Base-by-base conservation (phyloP, 2,888 invertebrate species). In the Perithous albicinctus region DNA sequence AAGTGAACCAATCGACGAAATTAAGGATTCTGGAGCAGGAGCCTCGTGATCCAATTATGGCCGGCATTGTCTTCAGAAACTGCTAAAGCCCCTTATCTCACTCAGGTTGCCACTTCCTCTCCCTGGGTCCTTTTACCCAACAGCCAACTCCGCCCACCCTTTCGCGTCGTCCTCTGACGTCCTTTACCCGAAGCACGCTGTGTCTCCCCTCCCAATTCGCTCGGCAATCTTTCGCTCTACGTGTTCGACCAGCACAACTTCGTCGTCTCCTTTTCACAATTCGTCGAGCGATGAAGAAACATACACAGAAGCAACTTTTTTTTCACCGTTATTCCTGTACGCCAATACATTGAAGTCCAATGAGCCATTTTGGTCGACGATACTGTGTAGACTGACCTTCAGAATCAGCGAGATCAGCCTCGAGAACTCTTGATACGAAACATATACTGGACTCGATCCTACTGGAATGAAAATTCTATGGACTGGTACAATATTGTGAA, bases 31-130 rank as follows among this genome's bases (percentile, higher is more conserved):
- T 85, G 85, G 84, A 88, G 87, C 87, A 85, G 85, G 85, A 86
- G 85, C 84, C 88, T 89, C 88, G 86, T 88, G 88, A 90, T 89
- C 89, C 89, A 89, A 90, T 90, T 90, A 90, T 88, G 88, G 86
- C 78, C 84, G 86, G 88, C 87, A 89, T 90, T 90, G 89, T 90
- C 89, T 90, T 88, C 86, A 78, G 86, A 86, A 88, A 87, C 87
- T 89, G 87, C 87, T 84, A 87, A 87, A 87, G 88, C 87, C 86
- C 86, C 87, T 90, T 89, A 89, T 88, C 89, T 89, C 83, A 84
- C 85, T 85, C 84, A 85, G 82, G 80, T 85, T 84, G 83, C 84
- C 72, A 84, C 82, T 84, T 72, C 73, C 43, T 56, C 74, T 56
- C 74, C 56, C 48, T 38, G 29, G 59, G 66, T 81, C 80, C 82